Base-by-base conservation (phyloP, 1,140 invertebrate species). In the Bombus sylvicola region DNA sequence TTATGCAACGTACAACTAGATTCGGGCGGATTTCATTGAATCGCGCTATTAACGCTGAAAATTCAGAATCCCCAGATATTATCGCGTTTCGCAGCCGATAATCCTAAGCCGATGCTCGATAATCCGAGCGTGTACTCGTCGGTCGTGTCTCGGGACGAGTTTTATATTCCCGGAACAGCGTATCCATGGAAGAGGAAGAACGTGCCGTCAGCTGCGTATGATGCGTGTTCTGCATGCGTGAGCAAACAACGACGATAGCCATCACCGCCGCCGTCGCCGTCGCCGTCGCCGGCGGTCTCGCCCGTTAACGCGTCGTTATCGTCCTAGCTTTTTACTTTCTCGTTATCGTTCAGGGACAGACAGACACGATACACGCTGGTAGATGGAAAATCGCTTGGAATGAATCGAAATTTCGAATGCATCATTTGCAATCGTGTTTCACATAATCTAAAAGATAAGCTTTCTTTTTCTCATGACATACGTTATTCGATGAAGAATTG, bases 261-360 rank as follows among this genome's bases (percentile, higher is more conserved):
- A 64, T 75, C 43, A 37, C 15, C 74, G 34, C n/a, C 64, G 39
- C 43, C n/a, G 53, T 72, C 37, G 53, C 57, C 53, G 78, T 2
- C 39, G 39, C 66, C 77, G 47, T 62, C 59, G 76, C 15, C 66
- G 71, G 78, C 80, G 81, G 68, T 84, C 81, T 62, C 47, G 15
- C 71, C 76, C 81, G 81, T 89, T 88, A 91, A 88, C 90, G 72
- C 66, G 71, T 85, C 89, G 86, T 91, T 90, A 91, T 89, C 76
- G 81, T 53, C 22, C 39, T 39, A 37, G 57, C 41, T 66, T 86
- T 81, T 80, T 81, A 37, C 28, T n/a, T 68, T 15, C 13, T 77
- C 15, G 85, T 89, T 87, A 90, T 90, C 88, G 62, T 69, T n/a
- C 34, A 53, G 5, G 18, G 18, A 37, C 64, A 25, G 25, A 43